These are phyloP conservation scores for Chrysomela aeneicollis DNA, from an alignment of 2,888 invertebrate species.

Conservation along the genomic window DNA sequence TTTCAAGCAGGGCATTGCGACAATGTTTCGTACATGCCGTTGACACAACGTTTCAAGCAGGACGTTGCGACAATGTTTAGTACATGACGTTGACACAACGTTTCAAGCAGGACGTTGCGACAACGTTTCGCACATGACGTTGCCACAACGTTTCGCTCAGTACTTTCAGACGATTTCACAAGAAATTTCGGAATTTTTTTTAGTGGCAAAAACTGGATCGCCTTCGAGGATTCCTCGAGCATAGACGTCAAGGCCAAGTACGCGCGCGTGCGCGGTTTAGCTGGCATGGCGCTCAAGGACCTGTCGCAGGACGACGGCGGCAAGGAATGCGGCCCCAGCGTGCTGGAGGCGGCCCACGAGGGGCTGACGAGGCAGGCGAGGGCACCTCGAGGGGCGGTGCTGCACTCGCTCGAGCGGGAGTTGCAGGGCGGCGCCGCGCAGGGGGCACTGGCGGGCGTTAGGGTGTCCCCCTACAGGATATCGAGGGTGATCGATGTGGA, in stretches of 20 bases:
- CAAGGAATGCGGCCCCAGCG: slow-evolving; percentile 65
- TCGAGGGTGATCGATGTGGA: slow-evolving; percentile 77
- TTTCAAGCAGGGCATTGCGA: not conserved
- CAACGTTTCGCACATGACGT: not conserved
- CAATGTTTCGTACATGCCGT: too few relatives aligned
- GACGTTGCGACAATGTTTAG: too few relatives aligned
- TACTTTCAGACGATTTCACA: not conserved
- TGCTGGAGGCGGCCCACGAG: slow-evolving; percentile 63
- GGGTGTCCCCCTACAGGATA: slow-evolving; percentile 76
- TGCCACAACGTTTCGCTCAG: not conserved
- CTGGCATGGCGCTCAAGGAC: slow-evolving; percentile 74
- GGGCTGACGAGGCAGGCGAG: slow-evolving; percentile 68
- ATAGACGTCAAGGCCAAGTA: slow-evolving; percentile 81
- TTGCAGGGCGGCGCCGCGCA: slow-evolving; percentile 68
- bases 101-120: not conserved
- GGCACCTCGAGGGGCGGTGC: slow-evolving; percentile 70
- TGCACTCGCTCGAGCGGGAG: slow-evolving; percentile 71
- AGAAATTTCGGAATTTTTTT: too few relatives aligned
- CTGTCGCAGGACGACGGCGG: slow-evolving; percentile 61
- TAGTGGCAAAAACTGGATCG: slow-evolving; percentile 75
- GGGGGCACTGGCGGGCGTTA: slow-evolving; percentile 67
- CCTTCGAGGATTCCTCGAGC: slow-evolving; percentile 78
- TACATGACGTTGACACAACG: too few relatives aligned
- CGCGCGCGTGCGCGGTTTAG: slow-evolving; percentile 73
- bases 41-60: not conserved